A percentile compares a stretch with the other conserved stretches of the same genome.
Conservation (phyloP, 1,140 invertebrate genomes). For the Coenobita brevimanus region DNA sequence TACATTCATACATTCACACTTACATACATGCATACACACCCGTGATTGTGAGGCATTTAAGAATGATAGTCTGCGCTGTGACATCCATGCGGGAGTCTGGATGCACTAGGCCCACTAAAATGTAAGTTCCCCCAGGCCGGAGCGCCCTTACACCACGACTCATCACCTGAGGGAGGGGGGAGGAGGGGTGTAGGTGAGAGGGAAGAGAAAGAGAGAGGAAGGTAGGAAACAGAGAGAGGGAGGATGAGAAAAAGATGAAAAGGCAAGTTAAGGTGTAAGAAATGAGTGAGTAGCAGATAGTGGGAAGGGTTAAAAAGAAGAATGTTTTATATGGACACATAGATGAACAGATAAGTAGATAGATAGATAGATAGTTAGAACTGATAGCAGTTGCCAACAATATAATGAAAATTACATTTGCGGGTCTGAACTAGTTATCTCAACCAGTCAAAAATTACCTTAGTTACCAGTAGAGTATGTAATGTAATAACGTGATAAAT, state of each 20-base stretch:
- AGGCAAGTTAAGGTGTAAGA: background rate
- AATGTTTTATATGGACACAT: no score
- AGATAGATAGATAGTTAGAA: no score
- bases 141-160: conserved; percentile 41
- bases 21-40: no score
- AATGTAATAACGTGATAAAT: no score
- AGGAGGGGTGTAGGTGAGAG: background rate
- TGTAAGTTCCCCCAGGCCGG: conserved; percentile 48
- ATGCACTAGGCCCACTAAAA: conserved; percentile 50
- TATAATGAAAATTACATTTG: no score
- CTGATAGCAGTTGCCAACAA: no score
- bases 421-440: no score
- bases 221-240: conserved; percentile 3
- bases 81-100: conserved; percentile 38
- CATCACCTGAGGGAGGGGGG: conserved; percentile 14
- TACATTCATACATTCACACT: no score
- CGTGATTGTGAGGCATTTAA: conserved; percentile 48
- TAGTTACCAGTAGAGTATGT: no score
- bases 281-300: conserved; percentile 8
- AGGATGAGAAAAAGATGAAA: background rate
- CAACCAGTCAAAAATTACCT: no score
- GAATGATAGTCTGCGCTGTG: conserved; percentile 34
- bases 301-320: background rate
- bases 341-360: no score
- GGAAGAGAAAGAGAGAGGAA: background rate